phyloP scores from a whole-genome alignment of 2,797 vertebrate species.

The Malurus leucopterus region DNA sequence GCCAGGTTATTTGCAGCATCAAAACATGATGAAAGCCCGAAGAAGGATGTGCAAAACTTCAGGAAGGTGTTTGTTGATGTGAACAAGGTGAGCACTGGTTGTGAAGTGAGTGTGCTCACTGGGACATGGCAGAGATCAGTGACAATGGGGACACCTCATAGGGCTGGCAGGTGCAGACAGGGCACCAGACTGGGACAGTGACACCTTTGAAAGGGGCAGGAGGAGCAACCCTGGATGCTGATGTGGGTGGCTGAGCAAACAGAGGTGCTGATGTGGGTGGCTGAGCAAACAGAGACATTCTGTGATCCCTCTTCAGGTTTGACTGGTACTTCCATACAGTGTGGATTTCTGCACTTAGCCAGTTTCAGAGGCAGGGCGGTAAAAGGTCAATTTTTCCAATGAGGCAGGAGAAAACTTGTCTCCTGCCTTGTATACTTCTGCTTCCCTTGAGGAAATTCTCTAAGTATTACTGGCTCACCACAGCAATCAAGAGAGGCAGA shows the following conservation, averaged over 20 bases:
- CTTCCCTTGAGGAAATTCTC: background rate
- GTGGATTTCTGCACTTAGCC: background rate
- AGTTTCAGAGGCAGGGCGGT: background rate
- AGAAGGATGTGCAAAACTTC: background rate
- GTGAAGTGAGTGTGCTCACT: background rate
- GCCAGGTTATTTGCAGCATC: background rate
- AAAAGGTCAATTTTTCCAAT: background rate
- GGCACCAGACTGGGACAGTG: accelerated
- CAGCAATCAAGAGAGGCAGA: background rate
- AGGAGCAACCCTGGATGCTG: background rate
- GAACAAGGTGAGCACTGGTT: accelerated
- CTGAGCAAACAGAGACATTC: background rate
- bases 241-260: accelerated
- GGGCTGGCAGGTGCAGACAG: background rate
- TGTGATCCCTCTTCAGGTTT: background rate
- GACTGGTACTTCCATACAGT: accelerated
- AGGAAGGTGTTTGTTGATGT: accelerated
- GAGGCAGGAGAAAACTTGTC: background rate
- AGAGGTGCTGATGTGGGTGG: accelerated
- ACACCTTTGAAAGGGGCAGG: background rate
- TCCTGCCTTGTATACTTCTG: background rate
- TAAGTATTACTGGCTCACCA: background rate
- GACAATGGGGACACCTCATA: background rate
- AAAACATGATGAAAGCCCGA: background rate
- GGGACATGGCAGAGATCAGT: background rate